These are phyloP conservation scores for Periophthalmus magnuspinnatus DNA, from an alignment of 2,797 vertebrate genomes.

Conservation along the genomic window DNA sequence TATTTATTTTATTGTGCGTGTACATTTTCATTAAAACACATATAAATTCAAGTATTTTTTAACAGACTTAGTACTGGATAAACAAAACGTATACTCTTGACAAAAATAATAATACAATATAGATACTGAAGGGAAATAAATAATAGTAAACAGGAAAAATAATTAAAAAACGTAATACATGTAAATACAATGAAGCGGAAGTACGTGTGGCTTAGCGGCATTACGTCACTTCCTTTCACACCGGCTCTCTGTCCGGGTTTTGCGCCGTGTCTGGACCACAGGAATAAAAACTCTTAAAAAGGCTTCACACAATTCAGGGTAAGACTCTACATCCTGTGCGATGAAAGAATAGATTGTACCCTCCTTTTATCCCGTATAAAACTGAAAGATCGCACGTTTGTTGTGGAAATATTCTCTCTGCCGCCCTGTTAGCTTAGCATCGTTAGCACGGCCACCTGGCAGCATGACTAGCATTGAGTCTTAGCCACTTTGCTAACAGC, in stretches of 20 bases:
- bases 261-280: background rate
- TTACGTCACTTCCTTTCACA: slow-evolving; percentile 60
- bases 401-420: rapidly evolving
- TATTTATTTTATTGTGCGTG: too few relatives aligned
- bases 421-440: slow-evolving; percentile 58
- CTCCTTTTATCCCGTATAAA: background rate
- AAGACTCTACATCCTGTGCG: background rate
- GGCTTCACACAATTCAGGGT: slow-evolving; percentile 1
- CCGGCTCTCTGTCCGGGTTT: slow-evolving; percentile 23
- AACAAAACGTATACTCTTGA: too few relatives aligned
- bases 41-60: too few relatives aligned
- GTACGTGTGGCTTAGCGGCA: slow-evolving; percentile 37
- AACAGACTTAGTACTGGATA: too few relatives aligned
- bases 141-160: too few relatives aligned
- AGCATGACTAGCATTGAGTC: slow-evolving; percentile 29
- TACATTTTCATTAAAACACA: too few relatives aligned
- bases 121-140: background rate
- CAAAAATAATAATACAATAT: too few relatives aligned
- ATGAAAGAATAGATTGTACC: background rate
- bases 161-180: background rate
- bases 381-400: background rate
- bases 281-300: slow-evolving; percentile 6
- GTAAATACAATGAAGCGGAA: too few relatives aligned
- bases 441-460: slow-evolving; percentile 57
- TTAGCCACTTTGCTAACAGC: background rate